A percentile compares a stretch with the other conserved stretches of the same genome.
Evolutionary conservation across 2,113 vertebrate species (phyloP).

Genomic region (Podarcis raffonei): DNA sequence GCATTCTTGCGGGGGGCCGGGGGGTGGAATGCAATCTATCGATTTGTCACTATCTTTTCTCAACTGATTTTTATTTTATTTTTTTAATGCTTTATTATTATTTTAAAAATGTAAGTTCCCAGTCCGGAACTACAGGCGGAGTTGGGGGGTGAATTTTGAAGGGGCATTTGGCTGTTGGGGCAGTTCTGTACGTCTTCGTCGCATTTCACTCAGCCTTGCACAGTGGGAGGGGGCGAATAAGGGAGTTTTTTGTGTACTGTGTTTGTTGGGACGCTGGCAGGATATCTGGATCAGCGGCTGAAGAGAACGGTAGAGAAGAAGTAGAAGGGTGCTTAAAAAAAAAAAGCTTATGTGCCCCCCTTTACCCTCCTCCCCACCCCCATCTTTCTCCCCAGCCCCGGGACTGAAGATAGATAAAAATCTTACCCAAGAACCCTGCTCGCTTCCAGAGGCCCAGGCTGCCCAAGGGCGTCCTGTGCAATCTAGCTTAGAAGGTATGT

Average conservation of each 20-base stretch:
- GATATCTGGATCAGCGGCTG: background rate
- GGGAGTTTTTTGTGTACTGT: background rate
- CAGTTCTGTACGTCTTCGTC: background rate
- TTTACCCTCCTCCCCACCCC: background rate
- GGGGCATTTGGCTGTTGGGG: background rate
- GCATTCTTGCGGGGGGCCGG: background rate
- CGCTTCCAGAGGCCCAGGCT: background rate
- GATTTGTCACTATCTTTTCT: background rate
- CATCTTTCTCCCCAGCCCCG: background rate
- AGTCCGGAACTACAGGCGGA: background rate
- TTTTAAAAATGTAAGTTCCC: background rate
- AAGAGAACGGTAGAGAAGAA: background rate
- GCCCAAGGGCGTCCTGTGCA: background rate
- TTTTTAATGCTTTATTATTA: background rate
- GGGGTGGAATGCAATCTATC: background rate
- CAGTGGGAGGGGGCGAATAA: background rate
- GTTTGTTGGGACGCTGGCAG: background rate
- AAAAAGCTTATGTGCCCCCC: background rate
- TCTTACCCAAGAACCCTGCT: background rate
- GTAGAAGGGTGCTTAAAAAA: background rate
- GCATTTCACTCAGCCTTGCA: background rate
- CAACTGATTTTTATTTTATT: background rate
- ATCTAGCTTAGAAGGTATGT: slow-evolving; percentile 12
- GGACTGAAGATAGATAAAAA: background rate
- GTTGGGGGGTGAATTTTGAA: too few relatives aligned